Percentiles rank a stretch among this genome's conserved stretches.
phyloP scores from a whole-genome alignment of 2,113 vertebrate species.

The Mormyrus lacerda region DNA sequence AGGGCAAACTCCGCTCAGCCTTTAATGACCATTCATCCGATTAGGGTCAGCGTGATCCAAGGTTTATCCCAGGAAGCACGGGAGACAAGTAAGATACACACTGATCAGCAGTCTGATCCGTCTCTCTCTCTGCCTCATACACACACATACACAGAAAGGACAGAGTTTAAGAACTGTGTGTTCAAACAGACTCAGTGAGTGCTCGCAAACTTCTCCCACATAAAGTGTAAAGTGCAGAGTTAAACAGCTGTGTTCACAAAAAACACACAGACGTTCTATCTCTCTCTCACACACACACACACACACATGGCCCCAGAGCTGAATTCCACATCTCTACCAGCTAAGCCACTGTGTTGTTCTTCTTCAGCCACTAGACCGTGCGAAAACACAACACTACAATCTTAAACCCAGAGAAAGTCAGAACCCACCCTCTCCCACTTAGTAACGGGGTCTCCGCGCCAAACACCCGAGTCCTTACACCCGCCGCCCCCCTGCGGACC shows the following conservation, averaged over 20 bases:
- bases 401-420: background rate
- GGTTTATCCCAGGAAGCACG: background rate
- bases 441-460: background rate
- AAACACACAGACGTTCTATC: background rate
- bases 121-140: background rate
- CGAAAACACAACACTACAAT: background rate
- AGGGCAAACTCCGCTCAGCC: background rate
- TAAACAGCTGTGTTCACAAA: background rate
- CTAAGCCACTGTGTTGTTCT: background rate
- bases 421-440: background rate
- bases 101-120: background rate
- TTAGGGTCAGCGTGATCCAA: background rate
- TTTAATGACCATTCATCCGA: background rate
- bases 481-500: background rate
- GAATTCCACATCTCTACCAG: background rate
- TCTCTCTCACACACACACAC: background rate
- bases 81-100: background rate
- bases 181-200: background rate
- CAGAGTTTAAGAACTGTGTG: background rate
- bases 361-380: background rate
- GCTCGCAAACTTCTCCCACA: background rate
- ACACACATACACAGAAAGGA: background rate
- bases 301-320: background rate
- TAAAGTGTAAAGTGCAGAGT: background rate
- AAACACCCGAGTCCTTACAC: background rate